Conservation (phyloP, 1,140 invertebrate genomes). For the Nymphalis io region DNA sequence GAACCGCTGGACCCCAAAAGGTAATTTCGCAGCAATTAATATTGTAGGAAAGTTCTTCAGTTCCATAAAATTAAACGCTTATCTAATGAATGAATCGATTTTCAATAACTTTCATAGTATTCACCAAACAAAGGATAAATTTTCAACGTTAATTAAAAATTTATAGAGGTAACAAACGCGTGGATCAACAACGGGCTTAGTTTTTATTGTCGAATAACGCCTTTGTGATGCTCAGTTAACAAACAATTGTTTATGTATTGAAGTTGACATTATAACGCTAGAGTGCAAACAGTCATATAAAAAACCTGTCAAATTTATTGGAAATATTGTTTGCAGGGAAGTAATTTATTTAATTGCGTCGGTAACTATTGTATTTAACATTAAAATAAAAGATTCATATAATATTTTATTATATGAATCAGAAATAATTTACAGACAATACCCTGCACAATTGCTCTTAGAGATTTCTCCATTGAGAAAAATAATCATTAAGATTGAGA, state of each 20-base stretch:
- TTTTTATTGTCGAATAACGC: constrained; percentile 18
- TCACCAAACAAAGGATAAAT: constrained; percentile 17
- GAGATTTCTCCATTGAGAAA: no score
- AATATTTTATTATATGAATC: no score
- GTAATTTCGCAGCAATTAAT: constrained; percentile 68
- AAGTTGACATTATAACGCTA: neutral
- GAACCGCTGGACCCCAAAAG: constrained; percentile 45
- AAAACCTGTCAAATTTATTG: neutral
- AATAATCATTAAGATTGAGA: no score
- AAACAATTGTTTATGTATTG: constrained; percentile 8
- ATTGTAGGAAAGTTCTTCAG: constrained; percentile 44
- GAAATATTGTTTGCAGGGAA: no score
- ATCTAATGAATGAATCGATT: constrained; percentile 49
- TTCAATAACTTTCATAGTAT: constrained; percentile 21
- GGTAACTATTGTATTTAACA: no score
- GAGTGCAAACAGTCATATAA: neutral
- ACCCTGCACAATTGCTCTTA: no score
- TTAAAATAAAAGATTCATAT: no score
- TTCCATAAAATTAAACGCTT: constrained; percentile 44
- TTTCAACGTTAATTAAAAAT: constrained; percentile 25
- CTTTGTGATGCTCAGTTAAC: constrained; percentile 11
- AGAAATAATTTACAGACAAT: no score
- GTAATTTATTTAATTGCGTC: no score
- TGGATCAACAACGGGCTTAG: constrained; percentile 9
- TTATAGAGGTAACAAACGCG: constrained; percentile 14